Percentiles rank a stretch among this genome's conserved stretches.
Evolutionary conservation across 2,797 vertebrate genomes (phyloP).

Genomic region (Pygocentrus nattereri): DNA sequence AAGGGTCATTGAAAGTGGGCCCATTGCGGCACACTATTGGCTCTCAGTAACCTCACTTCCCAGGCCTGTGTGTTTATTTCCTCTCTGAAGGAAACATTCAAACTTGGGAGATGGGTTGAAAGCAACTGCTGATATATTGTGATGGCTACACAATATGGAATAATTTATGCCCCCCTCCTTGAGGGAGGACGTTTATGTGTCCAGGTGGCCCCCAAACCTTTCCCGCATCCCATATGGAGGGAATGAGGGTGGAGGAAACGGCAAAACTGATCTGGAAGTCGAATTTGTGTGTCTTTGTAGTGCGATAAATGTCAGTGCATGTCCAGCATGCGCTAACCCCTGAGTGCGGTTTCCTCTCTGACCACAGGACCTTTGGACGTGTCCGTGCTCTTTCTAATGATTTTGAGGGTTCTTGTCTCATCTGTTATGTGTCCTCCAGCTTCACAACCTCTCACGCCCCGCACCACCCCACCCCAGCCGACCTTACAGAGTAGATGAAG

Average conservation of each 20-base stretch:
- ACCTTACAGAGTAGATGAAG: slow-evolving; percentile 31
- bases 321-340: slow-evolving; percentile 36
- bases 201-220: slow-evolving; percentile 30
- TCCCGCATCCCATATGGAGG: slow-evolving; percentile 37
- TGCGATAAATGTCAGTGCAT: slow-evolving; percentile 54
- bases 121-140: slow-evolving; percentile 41
- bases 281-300: slow-evolving; percentile 57
- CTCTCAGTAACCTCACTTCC: background rate
- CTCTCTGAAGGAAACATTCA: slow-evolving; percentile 23
- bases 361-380: slow-evolving; percentile 29
- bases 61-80: slow-evolving; percentile 16
- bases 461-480: background rate
- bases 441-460: slow-evolving; percentile 3
- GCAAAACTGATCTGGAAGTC: slow-evolving; percentile 50
- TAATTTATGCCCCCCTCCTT: slow-evolving; percentile 54
- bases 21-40: background rate
- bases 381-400: slow-evolving; percentile 39
- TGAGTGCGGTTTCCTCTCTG: slow-evolving; percentile 10
- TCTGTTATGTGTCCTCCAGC: slow-evolving; percentile 40
- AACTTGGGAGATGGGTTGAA: slow-evolving; percentile 36
- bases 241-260: slow-evolving; percentile 28
- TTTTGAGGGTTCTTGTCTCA: slow-evolving; percentile 41
- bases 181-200: slow-evolving; percentile 57
- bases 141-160: slow-evolving; percentile 32
- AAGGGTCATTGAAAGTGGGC: slow-evolving; percentile 8